Evolutionary conservation across 2,888 invertebrate genomes (phyloP).

Genomic region (Bombylius discolor): DNA sequence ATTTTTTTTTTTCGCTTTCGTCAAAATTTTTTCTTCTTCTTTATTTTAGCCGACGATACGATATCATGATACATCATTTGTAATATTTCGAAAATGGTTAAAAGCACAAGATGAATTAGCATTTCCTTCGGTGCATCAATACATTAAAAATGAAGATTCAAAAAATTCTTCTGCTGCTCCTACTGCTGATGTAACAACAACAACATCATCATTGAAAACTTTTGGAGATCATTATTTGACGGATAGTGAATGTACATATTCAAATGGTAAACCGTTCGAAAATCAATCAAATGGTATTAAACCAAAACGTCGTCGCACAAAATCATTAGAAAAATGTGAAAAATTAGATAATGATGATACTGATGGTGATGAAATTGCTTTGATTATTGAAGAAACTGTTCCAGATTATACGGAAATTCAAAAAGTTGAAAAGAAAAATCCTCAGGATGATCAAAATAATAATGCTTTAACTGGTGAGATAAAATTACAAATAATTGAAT

Average conservation of each 20-base stretch:
- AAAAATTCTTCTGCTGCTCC: too few species aligned
- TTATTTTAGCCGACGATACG: conserved; percentile 14
- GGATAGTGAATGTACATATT: conserved; percentile 6
- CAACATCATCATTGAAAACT: neutral
- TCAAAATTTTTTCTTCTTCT: neutral
- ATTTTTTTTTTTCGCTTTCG: too few species aligned
- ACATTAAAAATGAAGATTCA: neutral
- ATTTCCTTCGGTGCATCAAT: conserved; percentile 12
- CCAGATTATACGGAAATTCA: neutral
- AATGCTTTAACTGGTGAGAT: conserved; percentile 2
- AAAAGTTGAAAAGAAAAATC: neutral
- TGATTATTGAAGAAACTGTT: neutral
- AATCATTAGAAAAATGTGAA: conserved; percentile 3
- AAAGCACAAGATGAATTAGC: conserved; percentile 13
- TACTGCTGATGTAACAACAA: neutral
- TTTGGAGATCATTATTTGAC: neutral
- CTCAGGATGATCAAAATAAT: conserved; percentile 5
- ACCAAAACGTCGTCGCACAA: neutral
- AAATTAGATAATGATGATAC: neutral
- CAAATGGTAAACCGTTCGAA: neutral
- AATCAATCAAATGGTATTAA: neutral
- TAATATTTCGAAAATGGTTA: conserved; percentile 15
- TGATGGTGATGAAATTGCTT: conserved; percentile 3
- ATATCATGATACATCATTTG: conserved; percentile 15
- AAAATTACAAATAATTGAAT: conserved; percentile 4